Evolutionary conservation across 2,888 invertebrate genomes (phyloP).

Genomic region (Dione juno): DNA sequence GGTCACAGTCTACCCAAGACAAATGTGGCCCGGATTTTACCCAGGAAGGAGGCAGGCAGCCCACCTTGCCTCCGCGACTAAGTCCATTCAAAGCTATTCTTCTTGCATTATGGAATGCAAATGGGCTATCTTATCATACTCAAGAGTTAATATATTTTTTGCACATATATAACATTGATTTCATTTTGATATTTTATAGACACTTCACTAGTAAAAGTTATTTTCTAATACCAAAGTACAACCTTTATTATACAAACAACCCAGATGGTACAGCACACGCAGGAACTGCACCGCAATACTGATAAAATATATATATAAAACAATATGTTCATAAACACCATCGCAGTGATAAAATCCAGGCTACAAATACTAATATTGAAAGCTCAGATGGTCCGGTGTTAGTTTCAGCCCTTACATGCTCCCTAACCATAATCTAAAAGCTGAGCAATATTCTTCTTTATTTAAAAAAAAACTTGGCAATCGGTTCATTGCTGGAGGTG

Average conservation of each 20-base stretch:
- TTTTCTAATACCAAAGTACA: background rate
- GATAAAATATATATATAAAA: background rate
- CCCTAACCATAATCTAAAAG: too few relatives aligned
- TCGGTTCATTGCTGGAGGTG: too few relatives aligned
- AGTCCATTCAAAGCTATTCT: too few relatives aligned
- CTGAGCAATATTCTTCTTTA: too few relatives aligned
- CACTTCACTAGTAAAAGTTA: background rate
- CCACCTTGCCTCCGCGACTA: too few relatives aligned
- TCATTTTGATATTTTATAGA: background rate
- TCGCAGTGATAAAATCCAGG: background rate
- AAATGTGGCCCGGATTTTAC: too few relatives aligned
- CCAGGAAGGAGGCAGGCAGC: too few relatives aligned
- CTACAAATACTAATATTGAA: background rate
- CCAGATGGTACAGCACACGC: slow-evolving; percentile 6
- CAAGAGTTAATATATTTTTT: background rate
- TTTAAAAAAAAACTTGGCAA: too few relatives aligned
- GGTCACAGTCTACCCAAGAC: too few relatives aligned
- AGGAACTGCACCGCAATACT: background rate
- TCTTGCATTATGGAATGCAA: background rate
- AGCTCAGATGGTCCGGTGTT: background rate
- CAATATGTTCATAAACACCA: background rate
- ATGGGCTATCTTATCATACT: background rate
- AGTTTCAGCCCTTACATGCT: too few relatives aligned
- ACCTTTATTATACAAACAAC: background rate
- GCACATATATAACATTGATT: background rate